phyloP scores from a whole-genome alignment of 2,113 vertebrate genomes.

The Brachypteracias leptosomus region DNA sequence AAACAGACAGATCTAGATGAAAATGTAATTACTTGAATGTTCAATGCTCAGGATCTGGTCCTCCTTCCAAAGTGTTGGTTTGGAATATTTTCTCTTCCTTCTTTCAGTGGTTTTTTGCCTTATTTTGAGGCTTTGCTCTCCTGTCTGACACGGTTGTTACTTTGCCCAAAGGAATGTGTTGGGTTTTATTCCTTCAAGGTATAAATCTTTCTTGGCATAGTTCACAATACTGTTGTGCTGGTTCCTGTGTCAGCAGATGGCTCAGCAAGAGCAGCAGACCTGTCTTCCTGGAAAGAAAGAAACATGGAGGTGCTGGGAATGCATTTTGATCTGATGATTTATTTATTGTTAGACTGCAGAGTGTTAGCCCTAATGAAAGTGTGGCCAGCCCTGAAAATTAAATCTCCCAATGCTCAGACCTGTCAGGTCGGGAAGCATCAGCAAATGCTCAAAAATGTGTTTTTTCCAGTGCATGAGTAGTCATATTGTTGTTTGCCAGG shows the following conservation, averaged over 20 bases:
- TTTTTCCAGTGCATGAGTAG: not conserved
- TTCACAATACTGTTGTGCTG: not conserved
- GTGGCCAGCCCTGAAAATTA: not conserved
- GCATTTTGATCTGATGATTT: not conserved
- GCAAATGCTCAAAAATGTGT: not conserved
- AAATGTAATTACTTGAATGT: not conserved
- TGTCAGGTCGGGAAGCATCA: not conserved
- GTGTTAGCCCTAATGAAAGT: not conserved
- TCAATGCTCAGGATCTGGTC: not conserved
- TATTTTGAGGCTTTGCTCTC: not conserved
- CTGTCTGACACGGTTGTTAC: not conserved
- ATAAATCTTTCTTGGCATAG: not conserved
- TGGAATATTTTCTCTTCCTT: not conserved
- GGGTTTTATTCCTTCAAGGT: not conserved
- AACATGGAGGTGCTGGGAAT: not conserved
- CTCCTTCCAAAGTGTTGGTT: not conserved
- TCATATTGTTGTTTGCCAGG: not conserved
- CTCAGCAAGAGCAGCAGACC: not conserved
- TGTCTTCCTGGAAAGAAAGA: not conserved
- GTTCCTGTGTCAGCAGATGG: not conserved
- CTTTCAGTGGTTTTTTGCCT: not conserved
- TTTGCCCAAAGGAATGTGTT: not conserved
- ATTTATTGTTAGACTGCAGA: not conserved
- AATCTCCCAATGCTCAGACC: not conserved
- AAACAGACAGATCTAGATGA: not conserved